Evolutionary conservation across 2,797 vertebrate species (phyloP).

Genomic region (Rallus crepitans): DNA sequence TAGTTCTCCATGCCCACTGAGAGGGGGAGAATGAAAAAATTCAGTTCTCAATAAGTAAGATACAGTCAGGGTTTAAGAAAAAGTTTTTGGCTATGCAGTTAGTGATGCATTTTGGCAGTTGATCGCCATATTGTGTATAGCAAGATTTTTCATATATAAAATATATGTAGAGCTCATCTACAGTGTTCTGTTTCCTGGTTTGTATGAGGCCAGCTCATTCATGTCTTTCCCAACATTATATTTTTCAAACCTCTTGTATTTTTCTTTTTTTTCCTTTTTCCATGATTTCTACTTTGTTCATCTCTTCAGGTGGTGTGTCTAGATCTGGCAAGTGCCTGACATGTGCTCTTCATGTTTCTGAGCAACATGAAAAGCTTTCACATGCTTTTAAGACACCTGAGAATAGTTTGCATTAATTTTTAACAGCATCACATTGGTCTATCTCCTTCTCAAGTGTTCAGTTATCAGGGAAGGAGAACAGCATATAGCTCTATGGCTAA

Average conservation of each 20-base stretch:
- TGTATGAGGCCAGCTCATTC: not conserved
- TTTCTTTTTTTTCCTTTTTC: not conserved
- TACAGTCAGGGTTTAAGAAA: not conserved
- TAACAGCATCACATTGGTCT: not conserved
- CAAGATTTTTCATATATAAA: not conserved
- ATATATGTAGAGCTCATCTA: not conserved
- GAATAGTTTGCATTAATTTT: not conserved
- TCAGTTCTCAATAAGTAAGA: not conserved
- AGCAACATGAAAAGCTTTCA: not conserved
- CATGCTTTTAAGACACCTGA: not conserved
- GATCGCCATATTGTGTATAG: not conserved
- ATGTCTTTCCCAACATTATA: not conserved
- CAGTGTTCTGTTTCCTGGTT: not conserved
- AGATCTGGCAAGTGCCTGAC: not conserved
- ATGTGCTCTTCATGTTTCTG: not conserved
- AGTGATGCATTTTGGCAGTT: not conserved
- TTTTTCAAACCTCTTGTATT: not conserved
- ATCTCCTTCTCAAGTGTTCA: not conserved
- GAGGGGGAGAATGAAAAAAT: not conserved
- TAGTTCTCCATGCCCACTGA: not conserved
- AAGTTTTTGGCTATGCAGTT: not conserved
- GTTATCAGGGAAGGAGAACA: not conserved
- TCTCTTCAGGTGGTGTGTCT: not conserved
- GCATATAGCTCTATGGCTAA: rapidly evolving
- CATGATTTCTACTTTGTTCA: not conserved